Conservation (phyloP, 2,797 vertebrate genomes). For the Micropoecilia bifurca region DNA sequence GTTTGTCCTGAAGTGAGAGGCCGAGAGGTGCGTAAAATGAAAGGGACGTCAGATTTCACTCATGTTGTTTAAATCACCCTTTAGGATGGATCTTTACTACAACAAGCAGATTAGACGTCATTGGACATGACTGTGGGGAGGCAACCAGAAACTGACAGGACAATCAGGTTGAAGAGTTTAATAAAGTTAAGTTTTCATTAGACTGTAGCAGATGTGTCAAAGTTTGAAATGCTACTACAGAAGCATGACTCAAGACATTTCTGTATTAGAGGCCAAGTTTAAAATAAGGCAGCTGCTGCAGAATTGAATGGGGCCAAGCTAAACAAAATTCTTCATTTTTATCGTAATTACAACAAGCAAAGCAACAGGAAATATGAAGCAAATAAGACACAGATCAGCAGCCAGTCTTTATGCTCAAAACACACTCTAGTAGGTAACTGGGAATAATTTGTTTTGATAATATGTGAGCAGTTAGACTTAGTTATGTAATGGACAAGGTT, state of each 20-base stretch:
- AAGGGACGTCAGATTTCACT: background rate
- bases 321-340: background rate
- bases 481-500: too few species aligned
- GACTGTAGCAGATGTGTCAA: background rate
- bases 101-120: background rate
- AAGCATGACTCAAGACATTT: background rate
- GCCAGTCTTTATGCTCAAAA: background rate
- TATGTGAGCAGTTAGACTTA: too few species aligned
- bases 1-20: conserved; percentile 6
- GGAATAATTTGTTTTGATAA: background rate
- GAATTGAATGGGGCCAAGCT: background rate
- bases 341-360: background rate
- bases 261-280: background rate
- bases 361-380: background rate
- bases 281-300: background rate
- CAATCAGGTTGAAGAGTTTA: background rate
- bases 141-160: background rate
- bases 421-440: background rate
- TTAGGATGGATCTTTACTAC: background rate
- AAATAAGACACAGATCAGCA: background rate
- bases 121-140: background rate
- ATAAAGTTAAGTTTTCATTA: background rate
- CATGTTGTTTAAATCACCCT: background rate
- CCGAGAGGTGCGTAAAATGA: background rate
- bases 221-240: background rate